Base-by-base conservation (phyloP, 2,113 vertebrate species). In the Enhydra lutris region DNA sequence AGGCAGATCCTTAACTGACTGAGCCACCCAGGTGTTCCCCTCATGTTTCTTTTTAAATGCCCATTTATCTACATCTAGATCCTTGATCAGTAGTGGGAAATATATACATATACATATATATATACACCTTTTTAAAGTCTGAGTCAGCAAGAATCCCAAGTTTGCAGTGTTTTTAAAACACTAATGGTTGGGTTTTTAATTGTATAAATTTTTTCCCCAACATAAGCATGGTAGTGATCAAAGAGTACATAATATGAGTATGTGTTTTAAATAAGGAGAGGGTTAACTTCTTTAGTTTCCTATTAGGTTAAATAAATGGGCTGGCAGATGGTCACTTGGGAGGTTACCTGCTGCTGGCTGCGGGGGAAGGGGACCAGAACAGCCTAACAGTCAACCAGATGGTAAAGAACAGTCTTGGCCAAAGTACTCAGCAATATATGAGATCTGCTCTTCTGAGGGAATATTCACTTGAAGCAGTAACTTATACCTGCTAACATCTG, bases 401-500 rank as follows among this genome's bases (percentile, higher is more conserved):
- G 98, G 98, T 97, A 88, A 94, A 26, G 94, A 97, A 95, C 63
- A 71, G 73, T 59, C 94, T 79, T 79, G 34, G 83, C 73, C 84
- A n/a, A 31, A 86, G 88, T 24, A 23, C 83, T 73, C 96, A 94
- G 85, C 97, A 98, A 73, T 61, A 83, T 95, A 79, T 74, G 80
- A 94, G 97, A 65, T 61, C 78, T 91, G 13, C 12, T 88, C 78
- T 91, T 13, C 34, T 10, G 55, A 97, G 79, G 85, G 17, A 91
- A 94, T 9, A 76, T 67, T 45, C 96, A 84, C 91, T 71, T 0
- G 11, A 91, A 97, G 93, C 21, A 91, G 97, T 95, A 98, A 98
- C 80, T 87, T 97, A 98, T 69, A 98, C 97, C 98, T 99, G 97
- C 89, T 93, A 97, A 97, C 97, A 99, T 94, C 97, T 98, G 98